Percentiles rank a stretch among this genome's conserved stretches.
phyloP scores from a whole-genome alignment of 1,140 invertebrate species.

The Phthorimaea operculella region DNA sequence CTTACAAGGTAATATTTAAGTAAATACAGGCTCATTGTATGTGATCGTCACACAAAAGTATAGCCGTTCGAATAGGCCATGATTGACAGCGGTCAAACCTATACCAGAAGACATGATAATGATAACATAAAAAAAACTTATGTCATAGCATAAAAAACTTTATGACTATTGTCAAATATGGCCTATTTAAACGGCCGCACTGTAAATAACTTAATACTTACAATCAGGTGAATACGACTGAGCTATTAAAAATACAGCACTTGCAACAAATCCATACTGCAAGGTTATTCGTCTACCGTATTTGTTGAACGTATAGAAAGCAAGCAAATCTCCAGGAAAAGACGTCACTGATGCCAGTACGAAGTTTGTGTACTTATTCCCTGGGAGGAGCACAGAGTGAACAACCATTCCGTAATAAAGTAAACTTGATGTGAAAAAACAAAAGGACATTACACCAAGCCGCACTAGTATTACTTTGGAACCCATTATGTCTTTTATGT shows the following conservation, averaged over 20 bases:
- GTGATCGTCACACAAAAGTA: no score
- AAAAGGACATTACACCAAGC: slow-evolving; percentile 63
- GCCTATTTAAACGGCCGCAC: no score
- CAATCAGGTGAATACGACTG: slow-evolving; percentile 36
- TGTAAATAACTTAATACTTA: slow-evolving; percentile 33
- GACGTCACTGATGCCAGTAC: slow-evolving; percentile 73
- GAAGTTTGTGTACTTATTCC: slow-evolving; percentile 76
- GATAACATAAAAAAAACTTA: no score
- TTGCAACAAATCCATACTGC: slow-evolving; percentile 68
- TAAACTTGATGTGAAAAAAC: slow-evolving; percentile 75
- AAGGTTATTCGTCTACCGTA: slow-evolving; percentile 72
- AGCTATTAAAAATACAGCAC: slow-evolving; percentile 53
- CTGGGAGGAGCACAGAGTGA: slow-evolving; percentile 78
- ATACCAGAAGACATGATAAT: no score
- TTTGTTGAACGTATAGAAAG: slow-evolving; percentile 70
- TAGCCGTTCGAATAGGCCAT: no score
- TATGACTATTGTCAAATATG: no score
- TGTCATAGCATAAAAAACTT: no score
- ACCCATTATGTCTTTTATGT: slow-evolving; percentile 35
- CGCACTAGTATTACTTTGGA: slow-evolving; percentile 50
- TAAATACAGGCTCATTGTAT: no score
- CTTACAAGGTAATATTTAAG: no score
- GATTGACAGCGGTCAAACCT: no score
- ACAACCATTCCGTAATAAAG: slow-evolving; percentile 83
- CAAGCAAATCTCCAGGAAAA: slow-evolving; percentile 75